Conservation (phyloP, 2,888 invertebrate genomes). For the Oligia strigilis region DNA sequence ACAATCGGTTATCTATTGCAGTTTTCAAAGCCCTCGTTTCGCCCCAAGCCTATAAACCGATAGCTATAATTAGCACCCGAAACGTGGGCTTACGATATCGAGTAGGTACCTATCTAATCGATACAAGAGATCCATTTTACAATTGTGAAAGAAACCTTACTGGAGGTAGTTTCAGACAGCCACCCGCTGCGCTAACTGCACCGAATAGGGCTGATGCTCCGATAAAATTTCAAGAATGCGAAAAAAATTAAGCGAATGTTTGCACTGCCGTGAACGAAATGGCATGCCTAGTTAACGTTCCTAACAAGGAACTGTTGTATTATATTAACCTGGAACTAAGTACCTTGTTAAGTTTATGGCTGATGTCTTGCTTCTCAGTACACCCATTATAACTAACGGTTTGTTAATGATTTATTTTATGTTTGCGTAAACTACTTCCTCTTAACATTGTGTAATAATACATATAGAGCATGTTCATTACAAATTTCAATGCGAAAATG, state of each 20-base stretch:
- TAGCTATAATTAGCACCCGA: conserved; percentile 67
- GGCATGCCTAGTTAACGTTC: conserved; percentile 22
- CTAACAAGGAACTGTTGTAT: conserved; percentile 37
- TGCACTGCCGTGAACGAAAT: conserved; percentile 7
- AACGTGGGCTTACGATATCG: conserved; percentile 63
- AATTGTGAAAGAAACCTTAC: conserved; percentile 66
- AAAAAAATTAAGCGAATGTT: conserved; percentile 23
- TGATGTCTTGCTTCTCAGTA: conserved; percentile 33
- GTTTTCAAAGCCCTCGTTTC: conserved; percentile 56
- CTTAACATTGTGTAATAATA: neutral
- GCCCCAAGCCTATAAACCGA: conserved; percentile 53
- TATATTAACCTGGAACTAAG: conserved; percentile 43
- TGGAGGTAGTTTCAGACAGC: conserved; percentile 54
- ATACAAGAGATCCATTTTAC: conserved; percentile 62
- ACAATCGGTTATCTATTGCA: conserved; percentile 60
- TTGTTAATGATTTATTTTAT: conserved; percentile 24
- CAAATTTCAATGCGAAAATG: neutral
- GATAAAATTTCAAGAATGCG: conserved; percentile 18
- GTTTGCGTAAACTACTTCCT: conserved; percentile 7
- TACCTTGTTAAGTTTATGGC: conserved; percentile 35
- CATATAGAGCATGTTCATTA: neutral
- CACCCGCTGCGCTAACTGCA: conserved; percentile 61
- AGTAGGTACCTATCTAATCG: conserved; percentile 60
- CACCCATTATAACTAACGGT: conserved; percentile 10
- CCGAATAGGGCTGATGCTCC: conserved; percentile 41